Evolutionary conservation across 1,140 invertebrate genomes (phyloP).

Genomic region (Brachionus koreanus): DNA sequence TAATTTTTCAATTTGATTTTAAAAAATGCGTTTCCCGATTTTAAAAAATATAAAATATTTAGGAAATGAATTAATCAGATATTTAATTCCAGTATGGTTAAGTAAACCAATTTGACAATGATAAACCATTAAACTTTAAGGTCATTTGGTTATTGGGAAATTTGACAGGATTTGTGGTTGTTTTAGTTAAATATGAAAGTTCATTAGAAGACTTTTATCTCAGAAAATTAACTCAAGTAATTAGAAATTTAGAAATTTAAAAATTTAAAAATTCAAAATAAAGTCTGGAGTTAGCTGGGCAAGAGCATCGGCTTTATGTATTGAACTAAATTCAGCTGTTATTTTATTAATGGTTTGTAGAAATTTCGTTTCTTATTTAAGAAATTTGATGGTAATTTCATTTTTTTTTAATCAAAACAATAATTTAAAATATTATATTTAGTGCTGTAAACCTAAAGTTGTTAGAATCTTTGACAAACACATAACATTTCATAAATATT

Average conservation of each 20-base stretch:
- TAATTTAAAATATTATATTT: not conserved
- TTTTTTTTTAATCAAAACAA: not conserved
- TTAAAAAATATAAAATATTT: not conserved
- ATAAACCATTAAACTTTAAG: not conserved
- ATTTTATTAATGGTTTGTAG: constrained; percentile 56
- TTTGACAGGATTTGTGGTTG: not conserved
- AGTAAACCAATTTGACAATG: too few species aligned
- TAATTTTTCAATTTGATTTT: too few species aligned
- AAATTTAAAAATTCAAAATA: not conserved
- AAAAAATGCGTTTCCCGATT: not conserved
- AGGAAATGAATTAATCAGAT: constrained; percentile 3
- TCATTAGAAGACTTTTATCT: not conserved
- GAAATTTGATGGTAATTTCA: constrained; percentile 42
- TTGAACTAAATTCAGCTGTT: constrained; percentile 56
- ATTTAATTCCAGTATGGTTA: not conserved
- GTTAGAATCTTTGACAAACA: constrained; percentile 33
- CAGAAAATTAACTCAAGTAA: not conserved
- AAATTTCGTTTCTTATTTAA: constrained; percentile 53
- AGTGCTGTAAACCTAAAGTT: not conserved
- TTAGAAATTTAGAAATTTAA: not conserved
- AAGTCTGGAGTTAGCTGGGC: constrained; percentile 46
- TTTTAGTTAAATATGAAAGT: not conserved
- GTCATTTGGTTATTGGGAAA: not conserved
- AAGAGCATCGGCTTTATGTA: constrained; percentile 53
- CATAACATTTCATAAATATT: constrained; percentile 1